Percentiles rank a stretch among this genome's conserved stretches.
Evolutionary conservation across 2,888 invertebrate genomes (phyloP).

Genomic region (Thera britannica): DNA sequence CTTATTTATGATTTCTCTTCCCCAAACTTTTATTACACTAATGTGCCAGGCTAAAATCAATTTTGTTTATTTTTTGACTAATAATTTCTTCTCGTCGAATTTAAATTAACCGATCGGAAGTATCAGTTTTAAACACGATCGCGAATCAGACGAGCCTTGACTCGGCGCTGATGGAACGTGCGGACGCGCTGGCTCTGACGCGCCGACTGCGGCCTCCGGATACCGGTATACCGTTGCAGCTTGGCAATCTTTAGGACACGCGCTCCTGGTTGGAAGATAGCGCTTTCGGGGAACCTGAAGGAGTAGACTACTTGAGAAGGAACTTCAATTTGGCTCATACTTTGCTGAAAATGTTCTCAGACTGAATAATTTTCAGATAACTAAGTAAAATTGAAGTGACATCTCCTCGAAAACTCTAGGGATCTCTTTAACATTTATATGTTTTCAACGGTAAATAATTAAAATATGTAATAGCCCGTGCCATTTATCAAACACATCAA

Average conservation of each 20-base stretch:
- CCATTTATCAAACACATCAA: not conserved
- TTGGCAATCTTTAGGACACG: slow-evolving; percentile 47
- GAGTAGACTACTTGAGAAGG: not conserved
- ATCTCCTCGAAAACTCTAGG: no score
- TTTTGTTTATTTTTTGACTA: not conserved
- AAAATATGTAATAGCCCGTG: not conserved
- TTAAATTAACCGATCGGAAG: not conserved
- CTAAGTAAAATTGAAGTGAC: no score
- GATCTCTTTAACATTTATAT: no score
- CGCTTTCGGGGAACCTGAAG: slow-evolving; percentile 24
- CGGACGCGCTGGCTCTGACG: slow-evolving; percentile 50
- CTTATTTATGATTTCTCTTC: not conserved
- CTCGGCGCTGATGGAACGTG: slow-evolving; percentile 39
- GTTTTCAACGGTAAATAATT: no score
- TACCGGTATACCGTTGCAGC: slow-evolving; percentile 39
- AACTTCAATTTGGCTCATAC: not conserved
- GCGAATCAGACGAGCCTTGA: slow-evolving; percentile 5
- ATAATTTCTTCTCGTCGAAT: not conserved
- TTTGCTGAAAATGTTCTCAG: not conserved
- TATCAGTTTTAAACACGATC: slow-evolving; percentile 12
- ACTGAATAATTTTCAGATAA: no score
- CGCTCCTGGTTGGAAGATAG: slow-evolving; percentile 42
- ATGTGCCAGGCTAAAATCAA: slow-evolving; percentile 5
- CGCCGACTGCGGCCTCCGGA: slow-evolving; percentile 55
- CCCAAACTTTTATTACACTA: not conserved